Evolutionary conservation across 2,797 vertebrate species (phyloP).

Genomic region (Trematomus bernacchii): DNA sequence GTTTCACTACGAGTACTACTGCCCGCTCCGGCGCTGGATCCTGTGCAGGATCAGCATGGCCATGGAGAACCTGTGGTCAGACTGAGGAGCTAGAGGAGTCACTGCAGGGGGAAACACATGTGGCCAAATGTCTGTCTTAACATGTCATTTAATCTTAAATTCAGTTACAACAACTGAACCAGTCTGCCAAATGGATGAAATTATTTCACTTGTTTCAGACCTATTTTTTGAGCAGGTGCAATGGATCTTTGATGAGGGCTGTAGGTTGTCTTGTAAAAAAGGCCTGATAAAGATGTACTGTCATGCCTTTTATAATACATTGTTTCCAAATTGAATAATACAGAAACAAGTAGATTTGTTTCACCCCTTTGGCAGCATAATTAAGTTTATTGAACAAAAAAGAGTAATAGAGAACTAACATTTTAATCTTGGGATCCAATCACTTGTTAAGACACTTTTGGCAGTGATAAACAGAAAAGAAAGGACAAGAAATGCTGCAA

Average conservation of each 20-base stretch:
- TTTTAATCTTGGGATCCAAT: constrained; percentile 30
- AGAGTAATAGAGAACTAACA: background rate
- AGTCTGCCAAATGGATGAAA: constrained; percentile 33
- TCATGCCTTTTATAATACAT: background rate
- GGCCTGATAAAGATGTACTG: constrained; percentile 8
- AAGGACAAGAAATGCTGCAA: constrained; percentile 12
- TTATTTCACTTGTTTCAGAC: constrained; percentile 18
- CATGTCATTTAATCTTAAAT: constrained; percentile 51
- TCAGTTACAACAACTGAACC: constrained; percentile 45
- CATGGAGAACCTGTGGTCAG: constrained; percentile 89
- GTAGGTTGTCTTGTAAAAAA: constrained; percentile 16
- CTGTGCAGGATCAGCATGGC: constrained; percentile 91
- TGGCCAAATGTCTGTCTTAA: constrained; percentile 66
- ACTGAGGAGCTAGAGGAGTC: constrained; percentile 78
- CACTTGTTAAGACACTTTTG: constrained; percentile 66
- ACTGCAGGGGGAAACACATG: constrained; percentile 30
- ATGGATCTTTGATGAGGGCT: constrained; percentile 1
- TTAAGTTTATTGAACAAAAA: constrained; percentile 10
- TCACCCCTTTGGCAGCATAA: constrained; percentile 37
- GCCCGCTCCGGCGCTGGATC: constrained; percentile 94
- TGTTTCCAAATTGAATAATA: constrained; percentile 1
- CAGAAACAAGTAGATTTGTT: constrained; percentile 22
- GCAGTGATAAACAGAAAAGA: constrained; percentile 33
- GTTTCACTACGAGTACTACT: constrained; percentile 97
- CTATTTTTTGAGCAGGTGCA: constrained; percentile 19